phyloP scores from a whole-genome alignment of 2,888 invertebrate species.

The Drosophila picticornis region DNA sequence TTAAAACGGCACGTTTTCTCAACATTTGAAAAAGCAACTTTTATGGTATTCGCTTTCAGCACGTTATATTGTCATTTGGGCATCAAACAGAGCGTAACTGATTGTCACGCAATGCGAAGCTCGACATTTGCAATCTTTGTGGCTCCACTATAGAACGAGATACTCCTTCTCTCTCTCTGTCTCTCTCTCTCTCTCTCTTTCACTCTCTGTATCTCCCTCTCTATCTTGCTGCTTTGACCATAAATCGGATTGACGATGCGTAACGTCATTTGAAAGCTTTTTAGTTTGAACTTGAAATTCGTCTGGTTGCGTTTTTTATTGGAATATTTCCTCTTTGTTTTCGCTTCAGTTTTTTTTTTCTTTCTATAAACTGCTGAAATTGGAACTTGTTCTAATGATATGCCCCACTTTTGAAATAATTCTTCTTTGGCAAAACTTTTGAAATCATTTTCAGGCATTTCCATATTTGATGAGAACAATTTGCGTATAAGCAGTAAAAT shows the following conservation, averaged over 20 bases:
- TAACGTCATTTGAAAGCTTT: constrained; percentile 61
- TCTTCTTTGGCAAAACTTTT: constrained; percentile 38
- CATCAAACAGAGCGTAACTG: constrained; percentile 73
- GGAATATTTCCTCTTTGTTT: constrained; percentile 1
- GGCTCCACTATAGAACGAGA: constrained; percentile 13
- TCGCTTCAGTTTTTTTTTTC: neutral
- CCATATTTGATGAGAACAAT: constrained; percentile 66
- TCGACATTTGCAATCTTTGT: constrained; percentile 47
- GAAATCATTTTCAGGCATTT: constrained; percentile 58
- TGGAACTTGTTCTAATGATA: constrained; percentile 40
- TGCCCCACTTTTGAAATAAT: constrained; percentile 36
- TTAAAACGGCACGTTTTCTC: neutral
- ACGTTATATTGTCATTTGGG: constrained; percentile 52
- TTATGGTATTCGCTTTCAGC: constrained; percentile 35
- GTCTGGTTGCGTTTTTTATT: constrained; percentile 28
- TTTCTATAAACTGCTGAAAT: constrained; percentile 7
- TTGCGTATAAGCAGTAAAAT: constrained; percentile 58
- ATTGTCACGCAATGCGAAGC: constrained; percentile 63
- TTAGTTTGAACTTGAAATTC: constrained; percentile 72
- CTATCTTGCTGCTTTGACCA: constrained; percentile 43
- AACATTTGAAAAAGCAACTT: constrained; percentile 30
- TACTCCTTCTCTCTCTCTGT: neutral
- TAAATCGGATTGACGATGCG: constrained; percentile 72
- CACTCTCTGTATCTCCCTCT: neutral
- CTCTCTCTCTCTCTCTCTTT: neutral